phyloP scores from a whole-genome alignment of 2,888 invertebrate species.

The Mongoloraphidia duomilia region DNA sequence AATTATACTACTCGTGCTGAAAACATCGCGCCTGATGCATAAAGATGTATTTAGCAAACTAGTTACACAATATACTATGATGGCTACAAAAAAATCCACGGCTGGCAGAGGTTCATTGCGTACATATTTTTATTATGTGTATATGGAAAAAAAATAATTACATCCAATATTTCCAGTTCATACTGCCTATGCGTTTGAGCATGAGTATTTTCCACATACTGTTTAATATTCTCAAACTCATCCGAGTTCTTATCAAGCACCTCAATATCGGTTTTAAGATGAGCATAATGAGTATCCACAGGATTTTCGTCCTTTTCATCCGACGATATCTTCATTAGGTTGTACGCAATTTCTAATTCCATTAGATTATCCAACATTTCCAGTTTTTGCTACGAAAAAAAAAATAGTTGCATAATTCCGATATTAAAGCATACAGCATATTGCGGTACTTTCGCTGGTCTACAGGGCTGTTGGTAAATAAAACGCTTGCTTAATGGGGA shows the following conservation, averaged over 20 bases:
- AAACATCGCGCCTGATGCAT: no score
- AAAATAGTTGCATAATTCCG: slow-evolving; percentile 3
- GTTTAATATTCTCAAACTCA: slow-evolving; percentile 57
- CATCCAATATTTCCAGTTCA: slow-evolving; percentile 50
- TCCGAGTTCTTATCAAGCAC: slow-evolving; percentile 48
- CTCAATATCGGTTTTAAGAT: slow-evolving; percentile 69
- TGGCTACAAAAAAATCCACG: no score
- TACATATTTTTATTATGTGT: no score
- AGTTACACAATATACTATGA: no score
- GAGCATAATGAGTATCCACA: slow-evolving; percentile 74
- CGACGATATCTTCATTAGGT: slow-evolving; percentile 49
- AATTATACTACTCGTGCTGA: no score
- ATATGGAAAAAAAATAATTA: slow-evolving; percentile 15
- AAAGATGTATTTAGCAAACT: no score
- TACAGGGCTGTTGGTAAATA: no score
- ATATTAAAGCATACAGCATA: not conserved
- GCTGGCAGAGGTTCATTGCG: no score
- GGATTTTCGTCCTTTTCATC: slow-evolving; percentile 37
- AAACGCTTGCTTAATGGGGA: no score
- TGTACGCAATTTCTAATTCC: slow-evolving; percentile 93
- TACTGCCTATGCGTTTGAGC: slow-evolving; percentile 75
- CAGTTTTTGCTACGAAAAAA: slow-evolving; percentile 38
- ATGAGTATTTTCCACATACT: slow-evolving; percentile 85
- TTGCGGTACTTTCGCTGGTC: not conserved
- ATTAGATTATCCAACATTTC: slow-evolving; percentile 86